Base-by-base conservation (phyloP, 2,113 vertebrate species). In the Lathamus discolor region DNA sequence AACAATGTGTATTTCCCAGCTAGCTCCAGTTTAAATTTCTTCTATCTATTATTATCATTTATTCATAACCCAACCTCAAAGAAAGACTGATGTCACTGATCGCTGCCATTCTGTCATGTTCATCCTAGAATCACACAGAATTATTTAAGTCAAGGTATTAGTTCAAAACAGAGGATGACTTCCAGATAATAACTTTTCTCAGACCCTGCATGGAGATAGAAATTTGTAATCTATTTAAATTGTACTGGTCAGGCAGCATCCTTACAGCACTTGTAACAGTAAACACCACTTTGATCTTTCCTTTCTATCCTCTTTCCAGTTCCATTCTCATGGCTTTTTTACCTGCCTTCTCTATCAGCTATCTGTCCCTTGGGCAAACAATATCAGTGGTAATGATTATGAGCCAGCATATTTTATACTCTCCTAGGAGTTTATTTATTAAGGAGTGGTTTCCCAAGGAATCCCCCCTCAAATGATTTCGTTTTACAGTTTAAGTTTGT, bases 161-260 rank as follows among this genome's bases (percentile, higher is more conserved):
- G 29, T 88, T 54, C 28, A 77, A 83, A 90, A 83, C 46, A 88
- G 72, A 88, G 22, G 14, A 80, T 73, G 63, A 31, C 44, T 90
- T 94, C 49, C 49, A 85, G 67, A 85, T 83, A 83, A 72, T 83
- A 88, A 57, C 44, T 90, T 83, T 75, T 86, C 37, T 73, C 52
- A 77, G 70, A 88, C 85, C 33, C 63, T 86, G 29, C 35, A 80
- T 2, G 1, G 49, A 77, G 66, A 54, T 37, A 67, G 31, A 72
- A 28, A 79, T 85, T 94, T 94, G 63, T 88, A 57, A 88, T 80
- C 63, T 7, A n/a, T 83, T 94, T 93, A 86, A 92, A 90, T 55
- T 4, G 55, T 59, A 48, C 13, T 37, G 41, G 11, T 79, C 41
- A 93, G 67, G n/a, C 79, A 80, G 12, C 12, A 49, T 69, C 44